Evolutionary conservation across 2,888 invertebrate species (phyloP).

Genomic region (Strigamia transsilvanica): DNA sequence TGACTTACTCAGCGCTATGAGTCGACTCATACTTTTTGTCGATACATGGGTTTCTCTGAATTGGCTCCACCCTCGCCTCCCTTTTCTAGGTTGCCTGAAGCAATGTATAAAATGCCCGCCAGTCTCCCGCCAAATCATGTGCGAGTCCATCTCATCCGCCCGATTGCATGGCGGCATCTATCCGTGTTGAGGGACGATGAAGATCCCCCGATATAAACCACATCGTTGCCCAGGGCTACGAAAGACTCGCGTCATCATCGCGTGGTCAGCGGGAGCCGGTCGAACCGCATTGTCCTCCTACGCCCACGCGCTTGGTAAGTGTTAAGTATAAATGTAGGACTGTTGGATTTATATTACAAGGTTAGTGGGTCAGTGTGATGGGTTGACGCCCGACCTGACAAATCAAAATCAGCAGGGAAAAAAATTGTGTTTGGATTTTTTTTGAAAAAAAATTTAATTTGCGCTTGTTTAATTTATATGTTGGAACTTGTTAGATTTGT

Average conservation of each 20-base stretch:
- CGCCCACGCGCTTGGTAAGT: constrained; percentile 33
- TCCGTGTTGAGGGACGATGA: constrained; percentile 10
- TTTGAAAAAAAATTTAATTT: neutral
- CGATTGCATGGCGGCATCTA: constrained; percentile 22
- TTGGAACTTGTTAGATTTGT: constrained; percentile 5
- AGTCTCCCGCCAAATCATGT: constrained; percentile 45
- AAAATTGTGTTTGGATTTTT: neutral
- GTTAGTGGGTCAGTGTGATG: constrained; percentile 42
- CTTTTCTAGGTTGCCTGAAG: constrained; percentile 29
- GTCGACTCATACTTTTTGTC: constrained; percentile 44
- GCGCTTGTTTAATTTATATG: neutral
- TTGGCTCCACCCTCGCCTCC: constrained; percentile 39
- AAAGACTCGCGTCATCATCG: constrained; percentile 27
- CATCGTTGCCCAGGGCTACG: constrained; percentile 27
- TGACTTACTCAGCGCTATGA: constrained; percentile 25
- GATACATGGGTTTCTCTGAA: constrained; percentile 46
- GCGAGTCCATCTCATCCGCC: constrained; percentile 7
- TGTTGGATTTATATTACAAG: constrained; percentile 8
- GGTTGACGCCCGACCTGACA: constrained; percentile 20
- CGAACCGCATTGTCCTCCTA: constrained; percentile 15
- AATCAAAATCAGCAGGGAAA: neutral
- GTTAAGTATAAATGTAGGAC: constrained; percentile 26
- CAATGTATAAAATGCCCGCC: constrained; percentile 48
- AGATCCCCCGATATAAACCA: constrained; percentile 15
- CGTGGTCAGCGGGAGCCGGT: constrained; percentile 36